Evolutionary conservation across 2,888 invertebrate genomes (phyloP), one percentile per base, ranked within the genome.

Genomic region (Brenthis daphne): DNA sequence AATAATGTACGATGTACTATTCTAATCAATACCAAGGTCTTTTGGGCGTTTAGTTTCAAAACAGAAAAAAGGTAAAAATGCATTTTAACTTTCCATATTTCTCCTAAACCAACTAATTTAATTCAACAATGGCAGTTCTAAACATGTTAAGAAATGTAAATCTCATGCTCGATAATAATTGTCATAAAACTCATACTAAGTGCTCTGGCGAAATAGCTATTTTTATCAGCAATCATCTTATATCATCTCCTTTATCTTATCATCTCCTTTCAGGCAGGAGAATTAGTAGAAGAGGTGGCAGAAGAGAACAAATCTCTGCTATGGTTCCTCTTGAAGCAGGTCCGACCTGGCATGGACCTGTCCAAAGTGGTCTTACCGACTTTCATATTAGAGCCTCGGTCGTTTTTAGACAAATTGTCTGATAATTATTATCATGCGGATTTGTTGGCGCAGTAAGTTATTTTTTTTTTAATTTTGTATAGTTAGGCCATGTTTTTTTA

Each of bases 351-450:
- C 60, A 99, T 99, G 99, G 99, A 99, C 91, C 92, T 99, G 47
- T 97, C 97, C 72, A 97, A 97, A 93, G 94, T 99, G 57, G 98
- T 98, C 14, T 91, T 99, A 75, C 98, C 98, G 0, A 98, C 98
- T 0, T 98, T 98, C 85, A 98, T 99, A 68, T 89, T 99, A 76
- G 98, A 99, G 84, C 98, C 98, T 0, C 93, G 98, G 57, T 98
- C 98, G 0, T 98, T 99, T 87, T 93, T 99, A 54, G 98, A 99
- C 87, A 98, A 98, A 87, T 93, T 98, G 0, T 95, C 97, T 0
- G 98, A 98, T 86, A 98, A 97, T 65, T 98, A 99, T 87, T 99
- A 98, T 84, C 99, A 99, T 81, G 97, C 97, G 0, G 98, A 99
- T 86, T 94, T 98, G 73, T 89, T 99, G 65, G 94, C 96, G 43